phyloP scores from a whole-genome alignment of 2,888 invertebrate species.

The Hirtodrosophila cameraria region DNA sequence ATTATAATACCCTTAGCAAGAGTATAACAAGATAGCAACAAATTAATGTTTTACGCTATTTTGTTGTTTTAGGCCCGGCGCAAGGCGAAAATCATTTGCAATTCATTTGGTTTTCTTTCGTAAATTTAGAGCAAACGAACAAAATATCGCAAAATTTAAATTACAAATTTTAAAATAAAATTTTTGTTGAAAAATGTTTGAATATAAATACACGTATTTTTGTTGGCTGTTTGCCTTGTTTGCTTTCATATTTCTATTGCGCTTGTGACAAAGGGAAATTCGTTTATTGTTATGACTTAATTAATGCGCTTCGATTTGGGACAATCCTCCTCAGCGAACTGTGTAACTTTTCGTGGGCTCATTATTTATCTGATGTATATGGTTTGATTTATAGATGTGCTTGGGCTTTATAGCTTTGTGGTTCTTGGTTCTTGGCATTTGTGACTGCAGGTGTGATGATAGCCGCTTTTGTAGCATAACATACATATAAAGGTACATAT shows the following conservation, averaged over 20 bases:
- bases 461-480: slow-evolving; percentile 20
- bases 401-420: slow-evolving; percentile 17
- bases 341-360: slow-evolving; percentile 16
- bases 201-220: slow-evolving; percentile 2
- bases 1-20: no score
- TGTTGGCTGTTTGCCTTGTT: not conserved
- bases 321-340: slow-evolving; percentile 11
- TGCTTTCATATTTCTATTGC: slow-evolving; percentile 10
- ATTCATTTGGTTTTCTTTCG: slow-evolving; percentile 4
- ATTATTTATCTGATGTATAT: slow-evolving; percentile 37
- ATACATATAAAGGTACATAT: no score
- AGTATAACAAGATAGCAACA: no score
- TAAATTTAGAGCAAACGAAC: slow-evolving; percentile 14
- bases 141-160: not conserved
- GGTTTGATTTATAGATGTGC: slow-evolving; percentile 43
- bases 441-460: slow-evolving; percentile 17
- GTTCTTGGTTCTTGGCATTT: no score
- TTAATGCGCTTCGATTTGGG: slow-evolving; percentile 57
- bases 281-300: slow-evolving; percentile 64
- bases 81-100: slow-evolving; percentile 34
- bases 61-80: slow-evolving; percentile 20
- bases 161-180: slow-evolving; percentile 5
- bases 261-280: slow-evolving; percentile 37
- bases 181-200: slow-evolving; percentile 8
- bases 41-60: slow-evolving; percentile 42